These are phyloP conservation scores for Andrena flavipes DNA, from an alignment of 2,888 invertebrate species.

Conservation along the genomic window DNA sequence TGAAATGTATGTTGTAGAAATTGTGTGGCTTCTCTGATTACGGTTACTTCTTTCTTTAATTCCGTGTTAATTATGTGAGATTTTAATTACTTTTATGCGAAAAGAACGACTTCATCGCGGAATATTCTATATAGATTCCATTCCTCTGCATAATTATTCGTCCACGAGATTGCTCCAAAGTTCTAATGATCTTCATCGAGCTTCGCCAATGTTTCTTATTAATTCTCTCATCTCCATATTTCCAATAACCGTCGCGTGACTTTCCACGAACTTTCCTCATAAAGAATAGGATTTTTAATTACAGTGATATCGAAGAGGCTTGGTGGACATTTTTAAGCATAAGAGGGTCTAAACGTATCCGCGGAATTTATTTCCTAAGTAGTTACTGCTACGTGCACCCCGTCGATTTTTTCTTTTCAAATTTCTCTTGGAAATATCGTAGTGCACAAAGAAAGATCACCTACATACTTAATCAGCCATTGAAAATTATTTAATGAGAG, in stretches of 20 bases:
- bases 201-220: not conserved
- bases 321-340: not conserved
- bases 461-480: too few species aligned
- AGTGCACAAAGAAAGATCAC: too few species aligned
- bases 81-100: not conserved
- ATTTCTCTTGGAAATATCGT: too few species aligned
- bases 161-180: not conserved
- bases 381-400: too few species aligned
- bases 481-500: too few species aligned
- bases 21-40: too few species aligned
- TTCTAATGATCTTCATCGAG: not conserved
- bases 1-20: too few species aligned
- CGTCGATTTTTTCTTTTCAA: too few species aligned
- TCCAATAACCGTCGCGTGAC: not conserved
- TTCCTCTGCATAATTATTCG: conserved; percentile 30
- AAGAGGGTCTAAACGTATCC: not conserved
- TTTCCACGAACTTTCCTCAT: not conserved
- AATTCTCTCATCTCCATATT: conserved; percentile 12
- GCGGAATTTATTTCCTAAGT: not conserved
- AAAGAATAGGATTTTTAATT: conserved; percentile 28
- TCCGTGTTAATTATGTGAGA: too few species aligned
- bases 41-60: too few species aligned
- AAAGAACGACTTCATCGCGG: not conserved
- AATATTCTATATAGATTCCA: not conserved
- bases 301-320: not conserved